Percentiles rank a stretch among this genome's conserved stretches.
Conservation (phyloP, 2,797 vertebrate species). For the Sebastes minor region DNA sequence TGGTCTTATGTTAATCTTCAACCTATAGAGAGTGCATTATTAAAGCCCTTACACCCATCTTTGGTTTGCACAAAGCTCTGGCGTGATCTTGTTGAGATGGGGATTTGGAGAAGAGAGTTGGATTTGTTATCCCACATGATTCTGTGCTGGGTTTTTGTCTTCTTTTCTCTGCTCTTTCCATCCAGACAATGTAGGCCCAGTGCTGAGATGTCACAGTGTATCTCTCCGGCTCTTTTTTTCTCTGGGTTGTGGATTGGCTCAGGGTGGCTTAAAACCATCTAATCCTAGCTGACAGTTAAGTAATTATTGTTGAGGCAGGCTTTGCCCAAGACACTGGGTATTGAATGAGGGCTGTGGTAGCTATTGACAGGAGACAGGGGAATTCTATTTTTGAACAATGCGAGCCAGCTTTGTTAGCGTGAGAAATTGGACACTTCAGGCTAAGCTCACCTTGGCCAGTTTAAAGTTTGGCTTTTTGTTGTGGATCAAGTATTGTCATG, state of each 20-base stretch:
- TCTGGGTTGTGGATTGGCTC: slow-evolving; percentile 62
- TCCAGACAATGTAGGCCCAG: slow-evolving; percentile 49
- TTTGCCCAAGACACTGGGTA: slow-evolving; percentile 67
- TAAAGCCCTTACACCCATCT: slow-evolving; percentile 61
- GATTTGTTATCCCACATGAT: slow-evolving; percentile 66
- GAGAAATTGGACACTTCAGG: slow-evolving; percentile 62
- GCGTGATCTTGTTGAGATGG: slow-evolving; percentile 62
- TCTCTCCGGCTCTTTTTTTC: slow-evolving; percentile 36
- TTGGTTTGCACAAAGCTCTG: slow-evolving; percentile 58
- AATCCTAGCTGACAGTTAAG: slow-evolving; percentile 81
- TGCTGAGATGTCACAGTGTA: slow-evolving; percentile 62
- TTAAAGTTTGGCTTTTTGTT: slow-evolving; percentile 5
- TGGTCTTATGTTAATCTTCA: slow-evolving; percentile 19
- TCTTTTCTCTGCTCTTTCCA: slow-evolving; percentile 24
- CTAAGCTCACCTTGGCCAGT: slow-evolving; percentile 8
- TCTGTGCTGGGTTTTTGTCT: slow-evolving; percentile 50
- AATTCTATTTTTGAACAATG: slow-evolving; percentile 61
- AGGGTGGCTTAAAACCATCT: slow-evolving; percentile 67
- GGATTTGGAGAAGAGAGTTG: slow-evolving; percentile 61
- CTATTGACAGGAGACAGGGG: slow-evolving; percentile 58
- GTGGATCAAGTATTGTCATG: background rate
- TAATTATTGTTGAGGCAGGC: slow-evolving; percentile 75
- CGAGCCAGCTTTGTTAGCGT: slow-evolving; percentile 41
- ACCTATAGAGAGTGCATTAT: slow-evolving; percentile 41
- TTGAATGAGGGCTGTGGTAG: slow-evolving; percentile 59